These are phyloP conservation scores for Agapostemon virescens DNA, from an alignment of 2,888 invertebrate genomes.

Conservation along the genomic window DNA sequence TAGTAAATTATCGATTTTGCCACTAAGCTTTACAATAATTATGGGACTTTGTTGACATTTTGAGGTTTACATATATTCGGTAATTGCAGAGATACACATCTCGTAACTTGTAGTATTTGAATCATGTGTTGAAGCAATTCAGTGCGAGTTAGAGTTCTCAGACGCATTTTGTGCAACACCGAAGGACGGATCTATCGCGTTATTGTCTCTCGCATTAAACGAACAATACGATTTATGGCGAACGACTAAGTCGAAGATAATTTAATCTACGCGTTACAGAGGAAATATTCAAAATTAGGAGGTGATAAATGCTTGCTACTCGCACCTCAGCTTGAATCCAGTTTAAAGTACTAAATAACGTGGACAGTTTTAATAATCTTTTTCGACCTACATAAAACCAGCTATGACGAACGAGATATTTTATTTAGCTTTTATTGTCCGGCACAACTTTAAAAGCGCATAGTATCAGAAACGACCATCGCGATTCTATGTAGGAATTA, in stretches of 20 bases:
- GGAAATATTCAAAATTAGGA: neutral
- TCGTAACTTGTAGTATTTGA: neutral
- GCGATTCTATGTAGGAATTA: neutral
- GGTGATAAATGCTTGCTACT: neutral
- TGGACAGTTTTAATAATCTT: constrained; percentile 3
- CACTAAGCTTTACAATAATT: neutral
- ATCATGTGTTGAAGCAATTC: neutral
- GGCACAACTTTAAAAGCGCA: neutral
- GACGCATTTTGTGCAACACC: neutral
- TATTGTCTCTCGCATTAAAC: neutral
- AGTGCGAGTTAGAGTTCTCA: neutral
- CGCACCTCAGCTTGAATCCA: neutral
- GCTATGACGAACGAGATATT: neutral
- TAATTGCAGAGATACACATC: neutral
- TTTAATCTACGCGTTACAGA: neutral
- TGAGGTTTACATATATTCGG: neutral
- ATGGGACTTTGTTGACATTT: neutral
- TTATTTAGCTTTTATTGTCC: neutral
- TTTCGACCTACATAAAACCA: neutral
- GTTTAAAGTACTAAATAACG: neutral
- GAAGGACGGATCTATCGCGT: neutral
- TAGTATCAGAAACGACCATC: neutral
- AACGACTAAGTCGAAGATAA: neutral
- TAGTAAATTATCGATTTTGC: neutral
- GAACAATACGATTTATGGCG: neutral